phyloP scores from a whole-genome alignment of 2,113 vertebrate genomes.

The Hydrochoerus hydrochaeris region DNA sequence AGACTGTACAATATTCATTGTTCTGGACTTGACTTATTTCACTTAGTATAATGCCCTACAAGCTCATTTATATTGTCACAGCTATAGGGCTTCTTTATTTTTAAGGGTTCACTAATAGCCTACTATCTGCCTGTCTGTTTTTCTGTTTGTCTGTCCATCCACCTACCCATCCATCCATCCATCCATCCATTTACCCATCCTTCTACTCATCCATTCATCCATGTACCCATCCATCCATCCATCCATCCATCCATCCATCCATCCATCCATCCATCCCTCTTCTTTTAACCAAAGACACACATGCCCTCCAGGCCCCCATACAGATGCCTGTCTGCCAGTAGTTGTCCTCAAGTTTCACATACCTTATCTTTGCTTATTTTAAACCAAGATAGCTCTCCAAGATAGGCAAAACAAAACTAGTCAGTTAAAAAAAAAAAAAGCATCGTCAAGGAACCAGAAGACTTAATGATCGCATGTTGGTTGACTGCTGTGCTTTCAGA shows the following conservation, averaged over 20 bases:
- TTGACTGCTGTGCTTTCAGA: not conserved
- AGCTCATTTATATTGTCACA: not conserved
- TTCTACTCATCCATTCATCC: not conserved
- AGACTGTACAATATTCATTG: not conserved
- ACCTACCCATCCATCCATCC: not conserved
- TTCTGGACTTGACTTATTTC: not conserved
- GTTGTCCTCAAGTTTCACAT: not conserved
- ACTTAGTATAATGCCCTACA: not conserved
- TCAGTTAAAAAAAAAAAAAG: not conserved
- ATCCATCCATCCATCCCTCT: not conserved
- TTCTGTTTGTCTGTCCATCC: not conserved
- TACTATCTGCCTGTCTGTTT: not conserved
- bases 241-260: not conserved
- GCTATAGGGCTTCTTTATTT: not conserved
- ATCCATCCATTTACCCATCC: not conserved
- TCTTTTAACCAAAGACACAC: not conserved
- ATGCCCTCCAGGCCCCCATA: not conserved
- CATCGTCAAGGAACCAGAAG: not conserved
- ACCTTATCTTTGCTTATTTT: not conserved
- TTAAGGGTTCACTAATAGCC: not conserved
- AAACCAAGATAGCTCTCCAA: not conserved
- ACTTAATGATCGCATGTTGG: not conserved
- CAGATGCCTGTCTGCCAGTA: not conserved
- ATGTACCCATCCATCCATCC: not conserved
- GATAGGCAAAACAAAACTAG: not conserved